phyloP scores from a whole-genome alignment of 2,797 vertebrate genomes.

The Pantherophis vulpinus region DNA sequence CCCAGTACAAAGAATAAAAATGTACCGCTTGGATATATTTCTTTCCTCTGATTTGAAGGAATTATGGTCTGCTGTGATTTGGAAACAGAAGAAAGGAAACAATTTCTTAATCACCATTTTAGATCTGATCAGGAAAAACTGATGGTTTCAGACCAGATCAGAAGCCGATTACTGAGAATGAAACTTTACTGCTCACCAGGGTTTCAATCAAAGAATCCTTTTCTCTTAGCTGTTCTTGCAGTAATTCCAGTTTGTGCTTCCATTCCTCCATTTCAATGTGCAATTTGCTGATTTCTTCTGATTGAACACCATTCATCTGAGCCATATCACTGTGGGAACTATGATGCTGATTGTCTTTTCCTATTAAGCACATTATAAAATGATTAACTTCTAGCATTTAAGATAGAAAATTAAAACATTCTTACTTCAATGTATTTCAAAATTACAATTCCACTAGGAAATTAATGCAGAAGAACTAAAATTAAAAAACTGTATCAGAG shows the following conservation, averaged over 20 bases:
- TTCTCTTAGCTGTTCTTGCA: constrained; percentile 84
- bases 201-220: constrained; percentile 83
- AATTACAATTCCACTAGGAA: not conserved
- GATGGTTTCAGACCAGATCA: not conserved
- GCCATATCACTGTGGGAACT: constrained; percentile 70
- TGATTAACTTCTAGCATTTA: not conserved
- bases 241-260: constrained; percentile 76
- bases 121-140: not conserved
- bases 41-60: not conserved
- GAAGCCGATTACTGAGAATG: not conserved
- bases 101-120: not conserved
- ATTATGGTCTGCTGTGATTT: not conserved
- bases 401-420: not conserved
- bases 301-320: constrained; percentile 90
- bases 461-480: not conserved
- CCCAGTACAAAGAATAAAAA: not conserved
- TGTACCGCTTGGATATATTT: not conserved
- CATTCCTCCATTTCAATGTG: constrained; percentile 85
- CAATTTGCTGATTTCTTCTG: constrained; percentile 84
- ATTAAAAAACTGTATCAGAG: not conserved
- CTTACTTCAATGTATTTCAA: not conserved
- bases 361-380: constrained; percentile 59
- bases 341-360: constrained; percentile 85
- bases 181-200: constrained; percentile 72
- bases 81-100: not conserved